A percentile compares a stretch with the other conserved stretches of the same genome.
Conservation (phyloP, 2,888 invertebrate genomes). For the Conus canariensis region DNA sequence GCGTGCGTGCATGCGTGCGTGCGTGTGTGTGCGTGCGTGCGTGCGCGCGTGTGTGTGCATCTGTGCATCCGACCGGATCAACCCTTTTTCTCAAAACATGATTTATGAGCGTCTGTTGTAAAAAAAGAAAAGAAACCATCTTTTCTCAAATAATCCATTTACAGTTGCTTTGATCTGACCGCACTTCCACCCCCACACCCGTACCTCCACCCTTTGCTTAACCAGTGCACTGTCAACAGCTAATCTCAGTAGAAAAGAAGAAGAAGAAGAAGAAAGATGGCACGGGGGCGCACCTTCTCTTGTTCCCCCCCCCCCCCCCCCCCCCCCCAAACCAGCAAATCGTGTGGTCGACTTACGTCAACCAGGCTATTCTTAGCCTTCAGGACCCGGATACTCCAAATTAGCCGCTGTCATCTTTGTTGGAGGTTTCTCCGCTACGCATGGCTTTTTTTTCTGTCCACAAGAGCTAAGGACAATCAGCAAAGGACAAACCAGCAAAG, state of each 20-base stretch:
- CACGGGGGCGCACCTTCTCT: background rate
- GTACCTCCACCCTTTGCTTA: background rate
- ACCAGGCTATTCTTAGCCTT: background rate
- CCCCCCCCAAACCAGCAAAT: background rate
- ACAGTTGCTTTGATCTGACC: background rate
- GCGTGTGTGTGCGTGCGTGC: background rate
- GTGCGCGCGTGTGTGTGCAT: background rate
- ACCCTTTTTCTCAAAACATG: background rate
- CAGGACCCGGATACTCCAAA: constrained; percentile 9
- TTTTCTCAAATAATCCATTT: too few relatives aligned
- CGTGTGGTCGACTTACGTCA: background rate
- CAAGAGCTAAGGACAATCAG: background rate
- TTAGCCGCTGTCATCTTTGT: background rate
- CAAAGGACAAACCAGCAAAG: background rate
- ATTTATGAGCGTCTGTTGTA: too few relatives aligned
- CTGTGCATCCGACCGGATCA: background rate
- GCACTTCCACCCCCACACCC: background rate
- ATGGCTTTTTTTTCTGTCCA: background rate
- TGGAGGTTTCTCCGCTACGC: background rate
- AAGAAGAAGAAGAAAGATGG: background rate
- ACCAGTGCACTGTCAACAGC: background rate
- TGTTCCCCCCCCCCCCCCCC: background rate
- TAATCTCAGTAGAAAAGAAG: background rate
- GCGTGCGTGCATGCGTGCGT: background rate
- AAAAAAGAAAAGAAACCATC: too few relatives aligned